Evolutionary conservation across 92 coral and sea anemone species (phyloP), one percentile per base, ranked within the genome.

Genomic region (Umimayanthus chanpuru): DNA sequence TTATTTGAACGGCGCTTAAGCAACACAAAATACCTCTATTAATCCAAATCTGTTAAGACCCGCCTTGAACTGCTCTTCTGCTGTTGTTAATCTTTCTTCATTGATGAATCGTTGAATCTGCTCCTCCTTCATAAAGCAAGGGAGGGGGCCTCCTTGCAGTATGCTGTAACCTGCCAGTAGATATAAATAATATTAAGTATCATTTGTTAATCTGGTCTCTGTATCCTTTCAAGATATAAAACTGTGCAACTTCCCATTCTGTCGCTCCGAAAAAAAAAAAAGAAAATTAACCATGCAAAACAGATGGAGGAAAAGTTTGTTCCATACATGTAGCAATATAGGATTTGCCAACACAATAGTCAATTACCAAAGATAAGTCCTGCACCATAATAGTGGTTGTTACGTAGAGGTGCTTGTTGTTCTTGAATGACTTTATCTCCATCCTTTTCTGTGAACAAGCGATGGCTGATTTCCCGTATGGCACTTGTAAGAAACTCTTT

Each of bases 111-210:
- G 82, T 16, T 86, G 87, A 5, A 92, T 21, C 68, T 72, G 83
- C 4, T 76, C 76, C 72, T 89, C 91, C 11, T 82, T 39, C 29
- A 92, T 61, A 78, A 92, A 92, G 55, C 90, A 90, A 23, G 94
- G 94, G 58, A 89, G 85, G 23, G 90, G 94, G 18, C 91, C 92
- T 79, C 94, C 94, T 86, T 89, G 94, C 64, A 92, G 92, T 66
- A 92, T 53, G 79, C 89, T 89, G 71, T 80, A 89, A 76, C 91
- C 94, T 92, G 88, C 14, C 81, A 77, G 36, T 32, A 32, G 36
- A 32, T 32, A 32, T 0, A 32, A 32, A 32, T 32, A 32, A 32
- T 32, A 32, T 32, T 0, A 0, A 32, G 1, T 32, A 32, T 32
- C 36, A 32, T 32, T 32, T 32, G 1, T 32, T 32, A 2, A 32